Evolutionary conservation across 1,140 invertebrate species (phyloP), one percentile per base, ranked within the genome.

Genomic region (Stegodyphus dumicola): DNA sequence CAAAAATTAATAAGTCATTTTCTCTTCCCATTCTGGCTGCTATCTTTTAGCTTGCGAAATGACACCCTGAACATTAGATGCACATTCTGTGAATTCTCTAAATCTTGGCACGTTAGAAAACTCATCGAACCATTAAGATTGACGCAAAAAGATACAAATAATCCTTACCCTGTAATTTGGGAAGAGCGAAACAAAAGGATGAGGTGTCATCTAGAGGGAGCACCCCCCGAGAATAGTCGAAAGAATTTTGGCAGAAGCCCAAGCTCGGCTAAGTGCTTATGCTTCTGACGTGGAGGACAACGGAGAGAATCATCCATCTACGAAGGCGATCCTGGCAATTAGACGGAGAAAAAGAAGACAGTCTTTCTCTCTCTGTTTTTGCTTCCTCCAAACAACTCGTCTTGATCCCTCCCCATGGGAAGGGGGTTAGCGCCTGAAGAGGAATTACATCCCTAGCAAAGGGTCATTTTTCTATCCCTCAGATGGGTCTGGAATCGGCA

Each of bases 291-390:
- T 70, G 13, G 13, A 51, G 78, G 17, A 67, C 67, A 71, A 71
- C 66, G 15, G 69, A 18, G 52, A 79, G 52, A 66, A 18, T 66
- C 70, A 83, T 83, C 80, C 80, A 83, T 83, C 80, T 83, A 18
- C 7, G 6, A 53, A 56, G 48, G 33, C 33, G 71, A 83, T 83
- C 71, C 18, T 83, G 70, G 80, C 80, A 83, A 83, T 83, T 83
- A 83, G 71, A 73, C 2, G 4, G 56, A 60, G 6, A 33, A 52
- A 53, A 56, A 48, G 60, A 66, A 64, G 56, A 66, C 52, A 73
- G 71, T 18, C 56, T 1, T 13, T 33, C n/a, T n/a, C n/a, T 7
- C 13, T n/a, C 13, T 13, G 5, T 49, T 33, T 33, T 33, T 33
- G 33, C 66, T 67, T 18, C 66, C 66, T n/a, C n/a, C n/a, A 18